Percentiles rank a stretch among this genome's conserved stretches.
phyloP scores from a whole-genome alignment of 2,888 invertebrate genomes.

The Caenorhabditis becei region DNA sequence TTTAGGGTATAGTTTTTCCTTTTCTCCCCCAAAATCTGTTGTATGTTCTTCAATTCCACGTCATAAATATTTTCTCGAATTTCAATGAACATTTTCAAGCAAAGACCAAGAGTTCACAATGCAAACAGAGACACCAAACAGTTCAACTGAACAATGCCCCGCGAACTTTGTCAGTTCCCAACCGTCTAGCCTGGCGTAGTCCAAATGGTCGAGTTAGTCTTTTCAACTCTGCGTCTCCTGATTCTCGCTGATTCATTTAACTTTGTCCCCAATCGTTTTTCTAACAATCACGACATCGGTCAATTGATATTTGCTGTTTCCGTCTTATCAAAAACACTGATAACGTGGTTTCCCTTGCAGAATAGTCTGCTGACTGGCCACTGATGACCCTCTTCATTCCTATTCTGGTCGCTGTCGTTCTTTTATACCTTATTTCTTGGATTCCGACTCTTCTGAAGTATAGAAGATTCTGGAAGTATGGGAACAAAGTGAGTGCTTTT shows the following conservation, averaged over 20 bases:
- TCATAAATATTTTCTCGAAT: background rate
- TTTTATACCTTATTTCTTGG: conserved; percentile 28
- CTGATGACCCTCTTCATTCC: conserved; percentile 45
- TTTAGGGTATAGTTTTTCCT: conserved; percentile 28
- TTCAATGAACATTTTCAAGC: background rate
- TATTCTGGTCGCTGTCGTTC: conserved; percentile 4
- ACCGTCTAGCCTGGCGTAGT: conserved; percentile 31
- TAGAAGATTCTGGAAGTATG: conserved; percentile 37
- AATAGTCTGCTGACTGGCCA: conserved; percentile 15
- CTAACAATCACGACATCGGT: conserved; percentile 8
- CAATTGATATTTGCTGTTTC: background rate
- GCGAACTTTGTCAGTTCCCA: conserved; percentile 13
- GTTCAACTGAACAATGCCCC: background rate
- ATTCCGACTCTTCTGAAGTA: conserved; percentile 31
- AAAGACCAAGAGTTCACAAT: background rate
- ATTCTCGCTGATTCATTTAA: conserved; percentile 9
- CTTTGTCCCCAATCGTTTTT: conserved; percentile 17
- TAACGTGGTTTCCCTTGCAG: conserved; percentile 23
- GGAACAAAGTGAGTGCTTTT: conserved; percentile 21
- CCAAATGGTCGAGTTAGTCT: conserved; percentile 16
- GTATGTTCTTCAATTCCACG: background rate
- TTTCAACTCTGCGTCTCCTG: conserved; percentile 26
- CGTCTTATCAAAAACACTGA: conserved; percentile 39
- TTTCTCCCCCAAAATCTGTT: conserved; percentile 9
- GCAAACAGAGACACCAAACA: background rate